These are phyloP conservation scores for Gavia stellata DNA, from an alignment of 2,113 vertebrate genomes.

Conservation along the genomic window DNA sequence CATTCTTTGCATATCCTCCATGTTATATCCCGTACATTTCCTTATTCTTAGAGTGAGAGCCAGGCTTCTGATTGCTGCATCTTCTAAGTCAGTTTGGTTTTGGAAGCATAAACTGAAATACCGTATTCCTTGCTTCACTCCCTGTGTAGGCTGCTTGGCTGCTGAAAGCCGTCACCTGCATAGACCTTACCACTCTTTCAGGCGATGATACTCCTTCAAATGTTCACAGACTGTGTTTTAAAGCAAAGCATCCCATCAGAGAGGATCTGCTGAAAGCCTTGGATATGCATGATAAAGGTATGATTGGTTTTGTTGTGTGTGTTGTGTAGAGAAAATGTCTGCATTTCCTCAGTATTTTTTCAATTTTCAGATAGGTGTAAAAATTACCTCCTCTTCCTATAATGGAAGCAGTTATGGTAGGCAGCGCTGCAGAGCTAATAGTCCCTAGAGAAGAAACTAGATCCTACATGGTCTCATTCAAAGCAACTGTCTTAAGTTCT, in stretches of 20 bases:
- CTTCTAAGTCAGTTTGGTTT: background rate
- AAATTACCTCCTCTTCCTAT: background rate
- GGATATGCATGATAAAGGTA: conserved; percentile 88
- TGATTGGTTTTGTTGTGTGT: background rate
- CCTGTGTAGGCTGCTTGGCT: conserved; percentile 87
- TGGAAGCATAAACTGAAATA: background rate
- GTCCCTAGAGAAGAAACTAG: background rate
- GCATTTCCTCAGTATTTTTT: background rate
- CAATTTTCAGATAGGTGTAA: background rate
- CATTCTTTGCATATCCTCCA: background rate
- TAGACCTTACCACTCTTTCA: conserved; percentile 92
- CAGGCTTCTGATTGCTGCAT: background rate
- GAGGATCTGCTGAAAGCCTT: conserved; percentile 83
- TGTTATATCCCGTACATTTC: background rate
- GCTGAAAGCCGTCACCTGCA: conserved; percentile 88
- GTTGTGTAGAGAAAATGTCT: background rate
- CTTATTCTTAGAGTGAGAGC: background rate
- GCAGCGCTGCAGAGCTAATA: background rate
- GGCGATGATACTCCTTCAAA: conserved; percentile 91
- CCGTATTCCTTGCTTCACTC: background rate
- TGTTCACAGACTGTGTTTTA: conserved; percentile 87
- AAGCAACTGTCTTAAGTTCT: background rate
- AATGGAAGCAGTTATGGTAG: background rate
- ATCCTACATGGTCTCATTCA: background rate
- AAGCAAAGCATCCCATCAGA: conserved; percentile 87